These are phyloP conservation scores for Loxodonta africana DNA, from an alignment of 2,113 vertebrate species.

Conservation along the genomic window DNA sequence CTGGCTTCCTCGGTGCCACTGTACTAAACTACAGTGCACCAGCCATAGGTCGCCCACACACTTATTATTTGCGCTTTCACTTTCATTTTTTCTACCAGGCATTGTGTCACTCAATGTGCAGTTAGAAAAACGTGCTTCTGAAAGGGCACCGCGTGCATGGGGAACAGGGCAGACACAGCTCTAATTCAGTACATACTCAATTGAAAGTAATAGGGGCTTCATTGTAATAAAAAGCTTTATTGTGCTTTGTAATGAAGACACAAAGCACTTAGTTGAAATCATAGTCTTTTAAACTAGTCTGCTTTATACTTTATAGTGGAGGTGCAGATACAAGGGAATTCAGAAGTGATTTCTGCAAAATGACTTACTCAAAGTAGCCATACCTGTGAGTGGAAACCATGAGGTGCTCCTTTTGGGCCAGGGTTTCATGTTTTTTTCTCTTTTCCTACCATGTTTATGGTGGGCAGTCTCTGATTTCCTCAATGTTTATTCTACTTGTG, in stretches of 20 bases:
- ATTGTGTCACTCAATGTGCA: conserved; percentile 37
- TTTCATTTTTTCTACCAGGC: neutral
- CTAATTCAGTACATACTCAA: conserved; percentile 57
- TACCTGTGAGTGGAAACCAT: neutral
- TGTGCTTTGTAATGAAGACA: conserved; percentile 83
- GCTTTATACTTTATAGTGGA: conserved; percentile 40
- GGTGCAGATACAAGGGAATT: conserved; percentile 47
- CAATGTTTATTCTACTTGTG: neutral
- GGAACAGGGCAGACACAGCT: neutral
- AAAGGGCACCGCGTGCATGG: neutral
- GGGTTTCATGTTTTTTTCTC: neutral
- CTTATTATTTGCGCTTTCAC: conserved; percentile 38
- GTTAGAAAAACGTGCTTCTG: neutral
- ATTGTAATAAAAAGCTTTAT: conserved; percentile 75
- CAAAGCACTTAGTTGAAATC: conserved; percentile 81
- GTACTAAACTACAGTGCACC: neutral
- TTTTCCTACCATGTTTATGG: neutral
- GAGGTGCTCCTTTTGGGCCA: neutral
- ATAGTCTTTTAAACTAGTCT: conserved; percentile 77
- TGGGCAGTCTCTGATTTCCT: neutral
- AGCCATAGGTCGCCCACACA: neutral
- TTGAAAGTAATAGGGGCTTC: conserved; percentile 55
- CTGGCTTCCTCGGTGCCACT: conserved; percentile 3
- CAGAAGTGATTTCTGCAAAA: conserved; percentile 57
- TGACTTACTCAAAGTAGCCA: neutral